A percentile compares a stretch with the other conserved stretches of the same genome.
Conservation (phyloP, 2,888 invertebrate species). For the Calameuta pallipes region DNA sequence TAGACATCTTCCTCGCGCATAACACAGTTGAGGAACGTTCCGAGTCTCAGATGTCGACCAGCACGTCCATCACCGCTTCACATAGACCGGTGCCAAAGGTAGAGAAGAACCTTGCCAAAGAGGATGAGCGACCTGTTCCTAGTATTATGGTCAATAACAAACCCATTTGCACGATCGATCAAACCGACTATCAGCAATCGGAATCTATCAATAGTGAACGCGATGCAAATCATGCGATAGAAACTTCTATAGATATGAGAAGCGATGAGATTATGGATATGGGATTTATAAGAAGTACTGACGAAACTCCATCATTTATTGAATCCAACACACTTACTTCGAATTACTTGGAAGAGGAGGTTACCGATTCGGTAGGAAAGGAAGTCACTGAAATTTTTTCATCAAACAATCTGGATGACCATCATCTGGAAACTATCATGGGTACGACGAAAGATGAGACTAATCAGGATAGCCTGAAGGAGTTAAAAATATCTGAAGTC, state of each 20-base stretch:
- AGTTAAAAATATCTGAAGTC: neutral
- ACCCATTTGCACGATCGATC: neutral
- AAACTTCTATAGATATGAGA: neutral
- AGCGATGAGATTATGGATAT: neutral
- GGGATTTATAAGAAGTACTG: neutral
- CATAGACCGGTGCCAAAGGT: constrained; percentile 23
- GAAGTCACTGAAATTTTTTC: neutral
- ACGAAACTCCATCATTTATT: neutral
- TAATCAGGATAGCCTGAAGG: neutral
- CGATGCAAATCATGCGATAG: neutral
- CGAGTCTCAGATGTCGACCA: constrained; percentile 50
- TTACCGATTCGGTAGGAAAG: neutral
- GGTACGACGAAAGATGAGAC: neutral
- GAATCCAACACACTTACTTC: neutral
- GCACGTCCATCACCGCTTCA: constrained; percentile 23
- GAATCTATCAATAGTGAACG: neutral
- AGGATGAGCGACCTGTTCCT: constrained; percentile 1
- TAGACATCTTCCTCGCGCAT: constrained; percentile 73
- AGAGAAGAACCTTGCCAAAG: neutral
- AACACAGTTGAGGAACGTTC: constrained; percentile 64
- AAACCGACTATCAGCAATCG: neutral
- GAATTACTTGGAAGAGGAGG: neutral
- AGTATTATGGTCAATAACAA: constrained; percentile 2
- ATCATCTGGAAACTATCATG: neutral
- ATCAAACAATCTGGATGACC: neutral